phyloP scores from a whole-genome alignment of 2,797 vertebrate species.

The Pseudomugil gertrudae region DNA sequence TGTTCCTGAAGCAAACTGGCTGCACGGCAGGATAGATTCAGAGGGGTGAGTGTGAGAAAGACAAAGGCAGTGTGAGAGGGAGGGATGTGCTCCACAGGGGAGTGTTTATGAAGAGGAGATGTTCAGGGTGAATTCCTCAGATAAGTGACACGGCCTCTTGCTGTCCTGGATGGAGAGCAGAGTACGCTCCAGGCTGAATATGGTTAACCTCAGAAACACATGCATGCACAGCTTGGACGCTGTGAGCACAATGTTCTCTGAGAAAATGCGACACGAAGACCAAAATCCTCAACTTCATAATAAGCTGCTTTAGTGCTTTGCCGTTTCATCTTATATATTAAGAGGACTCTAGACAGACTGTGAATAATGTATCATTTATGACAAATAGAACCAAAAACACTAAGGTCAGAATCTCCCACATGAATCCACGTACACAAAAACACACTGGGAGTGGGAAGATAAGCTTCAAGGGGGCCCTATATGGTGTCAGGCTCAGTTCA shows the following conservation, averaged over 20 bases:
- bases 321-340: not conserved
- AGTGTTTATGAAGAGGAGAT: constrained; percentile 78
- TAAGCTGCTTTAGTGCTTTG: not conserved
- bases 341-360: not conserved
- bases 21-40: constrained; percentile 9
- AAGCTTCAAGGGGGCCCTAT: constrained; percentile 56
- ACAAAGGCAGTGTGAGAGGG: constrained; percentile 19
- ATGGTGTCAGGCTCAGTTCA: constrained; percentile 64
- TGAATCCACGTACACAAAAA: constrained; percentile 11
- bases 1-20: constrained; percentile 39
- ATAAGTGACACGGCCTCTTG: constrained; percentile 72
- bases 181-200: constrained; percentile 40
- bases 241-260: not conserved
- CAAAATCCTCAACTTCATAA: constrained; percentile 15
- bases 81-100: constrained; percentile 63
- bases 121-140: constrained; percentile 76
- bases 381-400: constrained; percentile 22
- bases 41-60: constrained; percentile 21
- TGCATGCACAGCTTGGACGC: constrained; percentile 15
- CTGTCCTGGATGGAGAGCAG: constrained; percentile 50
- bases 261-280: constrained; percentile 11
- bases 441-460: constrained; percentile 47
- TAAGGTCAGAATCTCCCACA: constrained; percentile 27
- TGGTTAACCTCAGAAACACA: constrained; percentile 50
- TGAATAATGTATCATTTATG: constrained; percentile 28